phyloP scores from a whole-genome alignment of 2,113 vertebrate genomes.

The Fregata magnificens region DNA sequence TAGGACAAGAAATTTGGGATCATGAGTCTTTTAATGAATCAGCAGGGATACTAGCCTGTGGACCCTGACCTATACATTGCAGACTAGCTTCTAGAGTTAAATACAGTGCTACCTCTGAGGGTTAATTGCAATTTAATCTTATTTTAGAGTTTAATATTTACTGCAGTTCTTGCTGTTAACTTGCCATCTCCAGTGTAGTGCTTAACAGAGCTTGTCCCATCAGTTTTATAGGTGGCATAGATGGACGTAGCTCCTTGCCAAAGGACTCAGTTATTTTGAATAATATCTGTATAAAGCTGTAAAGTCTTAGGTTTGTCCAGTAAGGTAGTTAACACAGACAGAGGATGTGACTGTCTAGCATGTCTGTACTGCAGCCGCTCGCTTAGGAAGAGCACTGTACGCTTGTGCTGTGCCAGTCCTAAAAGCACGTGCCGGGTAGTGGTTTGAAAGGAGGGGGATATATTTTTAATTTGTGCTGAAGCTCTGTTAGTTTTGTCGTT shows the following conservation, averaged over 20 bases:
- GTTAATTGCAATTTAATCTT: neutral
- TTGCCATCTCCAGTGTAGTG: neutral
- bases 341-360: neutral
- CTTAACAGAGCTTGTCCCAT: neutral
- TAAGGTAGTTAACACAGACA: neutral
- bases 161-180: neutral
- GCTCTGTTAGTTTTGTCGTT: neutral
- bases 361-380: neutral
- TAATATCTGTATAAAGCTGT: neutral
- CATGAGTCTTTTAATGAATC: neutral
- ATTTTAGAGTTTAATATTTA: neutral
- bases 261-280: neutral
- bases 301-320: neutral
- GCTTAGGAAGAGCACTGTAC: neutral
- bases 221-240: neutral
- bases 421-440: neutral
- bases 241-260: neutral
- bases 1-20: neutral
- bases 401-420: neutral
- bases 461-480: neutral
- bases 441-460: neutral
- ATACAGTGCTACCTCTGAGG: neutral
- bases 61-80: neutral
- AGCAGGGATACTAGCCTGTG: neutral
- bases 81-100: neutral